These are phyloP conservation scores for Tethya wilhelma DNA, from an alignment of 37 sponge, comb jelly and placozoan genomes.

Conservation along the genomic window DNA sequence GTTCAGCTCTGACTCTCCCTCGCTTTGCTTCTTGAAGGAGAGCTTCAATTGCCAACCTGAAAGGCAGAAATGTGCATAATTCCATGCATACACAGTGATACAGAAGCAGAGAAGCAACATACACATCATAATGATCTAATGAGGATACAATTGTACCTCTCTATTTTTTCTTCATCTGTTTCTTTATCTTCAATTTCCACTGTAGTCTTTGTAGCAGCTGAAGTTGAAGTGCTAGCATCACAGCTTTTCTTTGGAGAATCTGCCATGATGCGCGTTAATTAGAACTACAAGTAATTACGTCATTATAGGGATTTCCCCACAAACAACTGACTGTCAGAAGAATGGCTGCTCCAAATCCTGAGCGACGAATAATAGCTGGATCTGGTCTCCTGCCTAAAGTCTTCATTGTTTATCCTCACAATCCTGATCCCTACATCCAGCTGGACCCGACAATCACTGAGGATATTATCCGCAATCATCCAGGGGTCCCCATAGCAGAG, in stretches of 20 bases:
- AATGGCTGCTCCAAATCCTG: neutral
- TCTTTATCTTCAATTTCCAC: neutral
- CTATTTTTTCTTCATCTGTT: neutral
- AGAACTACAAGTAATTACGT: too few species aligned
- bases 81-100: neutral
- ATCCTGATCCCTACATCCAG: constrained; percentile 32
- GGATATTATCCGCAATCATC: neutral
- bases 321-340: neutral
- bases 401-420: constrained; percentile 54
- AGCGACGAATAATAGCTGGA: neutral
- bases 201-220: too few species aligned
- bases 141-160: neutral
- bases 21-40: constrained; percentile 23
- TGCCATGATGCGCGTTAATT: too few species aligned
- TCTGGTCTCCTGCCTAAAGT: constrained; percentile 33
- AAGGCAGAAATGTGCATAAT: neutral
- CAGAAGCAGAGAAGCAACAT: neutral
- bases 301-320: too few species aligned
- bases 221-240: too few species aligned
- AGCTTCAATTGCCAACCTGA: constrained; percentile 39
- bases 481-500: neutral
- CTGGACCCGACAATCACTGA: neutral
- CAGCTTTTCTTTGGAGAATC: too few species aligned
- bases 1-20: constrained; percentile 31
- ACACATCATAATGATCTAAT: neutral